These are phyloP conservation scores for Drosophila cognata DNA, from an alignment of 2,888 invertebrate genomes.

Conservation along the genomic window DNA sequence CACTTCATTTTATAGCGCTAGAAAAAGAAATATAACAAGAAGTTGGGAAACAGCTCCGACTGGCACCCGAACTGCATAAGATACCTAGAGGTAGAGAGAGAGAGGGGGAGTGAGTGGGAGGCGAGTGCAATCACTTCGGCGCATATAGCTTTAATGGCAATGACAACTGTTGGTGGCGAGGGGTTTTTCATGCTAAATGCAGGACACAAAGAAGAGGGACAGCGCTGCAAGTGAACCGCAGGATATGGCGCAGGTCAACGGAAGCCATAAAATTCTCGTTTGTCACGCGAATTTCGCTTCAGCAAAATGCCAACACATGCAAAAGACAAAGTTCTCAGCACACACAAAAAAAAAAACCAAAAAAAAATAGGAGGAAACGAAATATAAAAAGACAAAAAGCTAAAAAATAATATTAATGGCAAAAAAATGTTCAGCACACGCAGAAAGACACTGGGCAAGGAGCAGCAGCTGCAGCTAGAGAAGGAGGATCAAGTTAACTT, in stretches of 20 bases:
- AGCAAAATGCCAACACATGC: conserved; percentile 80
- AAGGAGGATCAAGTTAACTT: conserved; percentile 55
- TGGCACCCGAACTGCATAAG: conserved; percentile 1
- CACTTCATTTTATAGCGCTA: conserved; percentile 83
- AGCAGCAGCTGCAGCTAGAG: background rate
- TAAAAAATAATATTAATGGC: conserved; percentile 72
- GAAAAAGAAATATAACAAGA: conserved; percentile 40
- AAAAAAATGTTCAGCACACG: conserved; percentile 57
- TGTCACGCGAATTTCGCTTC: conserved; percentile 84
- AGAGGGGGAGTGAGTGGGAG: background rate
- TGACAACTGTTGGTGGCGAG: conserved; percentile 69
- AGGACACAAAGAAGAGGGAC: conserved; percentile 44
- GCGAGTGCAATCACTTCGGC: conserved; percentile 84
- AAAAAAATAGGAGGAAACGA: conserved; percentile 26
- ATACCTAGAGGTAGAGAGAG: background rate
- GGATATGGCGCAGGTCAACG: conserved; percentile 85
- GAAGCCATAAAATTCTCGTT: conserved; percentile 85
- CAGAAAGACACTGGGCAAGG: conserved; percentile 21
- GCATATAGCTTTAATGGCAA: conserved; percentile 79
- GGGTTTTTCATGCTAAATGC: conserved; percentile 43
- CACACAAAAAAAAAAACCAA: conserved; percentile 21
- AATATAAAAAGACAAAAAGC: conserved; percentile 45
- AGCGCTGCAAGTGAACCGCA: conserved; percentile 72
- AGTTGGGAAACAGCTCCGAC: conserved; percentile 17
- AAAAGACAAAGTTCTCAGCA: conserved; percentile 76